phyloP scores from a whole-genome alignment of 1,140 invertebrate genomes.

The Idris sp. region DNA sequence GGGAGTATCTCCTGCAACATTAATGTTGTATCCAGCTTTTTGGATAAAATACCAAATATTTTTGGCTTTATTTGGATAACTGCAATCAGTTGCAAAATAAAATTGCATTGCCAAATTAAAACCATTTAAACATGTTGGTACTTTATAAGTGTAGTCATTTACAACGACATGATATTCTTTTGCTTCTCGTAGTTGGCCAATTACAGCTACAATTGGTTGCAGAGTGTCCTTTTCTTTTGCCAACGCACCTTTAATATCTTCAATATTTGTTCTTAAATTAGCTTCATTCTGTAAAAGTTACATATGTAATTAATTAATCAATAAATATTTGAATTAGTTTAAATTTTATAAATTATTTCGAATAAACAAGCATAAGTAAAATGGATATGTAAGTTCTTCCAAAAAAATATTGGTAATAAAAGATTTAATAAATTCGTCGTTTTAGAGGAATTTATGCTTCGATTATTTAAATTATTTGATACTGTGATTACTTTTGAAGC shows the following conservation, averaged over 20 bases:
- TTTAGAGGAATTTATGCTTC: no score
- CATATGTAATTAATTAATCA: no score
- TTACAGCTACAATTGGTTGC: slow-evolving; percentile 20
- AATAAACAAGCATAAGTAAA: no score
- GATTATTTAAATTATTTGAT: no score
- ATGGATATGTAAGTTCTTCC: no score
- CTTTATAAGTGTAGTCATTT: slow-evolving; percentile 15
- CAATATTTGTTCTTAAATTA: no score
- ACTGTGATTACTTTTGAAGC: no score
- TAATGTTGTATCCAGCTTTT: slow-evolving; percentile 16
- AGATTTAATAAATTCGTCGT: no score
- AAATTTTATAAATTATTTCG: no score
- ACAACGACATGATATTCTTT: slow-evolving; percentile 16
- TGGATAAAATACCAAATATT: slow-evolving; percentile 38
- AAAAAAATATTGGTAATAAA: no score
- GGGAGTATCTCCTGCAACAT: neutral
- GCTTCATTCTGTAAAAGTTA: no score
- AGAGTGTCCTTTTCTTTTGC: slow-evolving; percentile 13
- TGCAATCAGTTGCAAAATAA: slow-evolving; percentile 13
- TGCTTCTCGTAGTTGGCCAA: neutral
- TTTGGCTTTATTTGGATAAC: slow-evolving; percentile 2
- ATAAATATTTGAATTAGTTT: no score
- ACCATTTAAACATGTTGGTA: neutral
- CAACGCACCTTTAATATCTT: neutral
- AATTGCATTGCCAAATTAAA: slow-evolving; percentile 13